A percentile compares a stretch with the other conserved stretches of the same genome.
Evolutionary conservation across 1,140 invertebrate genomes (phyloP).

Genomic region (Drosophila kanapiae): DNA sequence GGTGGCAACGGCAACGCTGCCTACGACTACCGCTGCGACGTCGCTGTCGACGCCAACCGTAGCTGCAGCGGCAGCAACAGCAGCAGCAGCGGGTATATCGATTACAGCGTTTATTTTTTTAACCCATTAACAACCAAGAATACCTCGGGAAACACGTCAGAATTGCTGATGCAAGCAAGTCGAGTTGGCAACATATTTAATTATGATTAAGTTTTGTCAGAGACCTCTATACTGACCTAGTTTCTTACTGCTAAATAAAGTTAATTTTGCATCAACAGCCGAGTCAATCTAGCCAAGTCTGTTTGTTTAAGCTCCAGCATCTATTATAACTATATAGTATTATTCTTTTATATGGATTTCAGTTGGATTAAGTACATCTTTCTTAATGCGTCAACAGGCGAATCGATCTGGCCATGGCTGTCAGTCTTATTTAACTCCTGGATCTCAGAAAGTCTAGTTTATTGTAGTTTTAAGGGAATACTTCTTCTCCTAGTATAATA

Average conservation of each 20-base stretch:
- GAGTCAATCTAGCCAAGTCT: neutral
- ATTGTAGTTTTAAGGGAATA: neutral
- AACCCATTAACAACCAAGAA: slow-evolving; percentile 26
- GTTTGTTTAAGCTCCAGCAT: too few species aligned
- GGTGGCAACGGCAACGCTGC: slow-evolving; percentile 24
- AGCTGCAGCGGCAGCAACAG: neutral
- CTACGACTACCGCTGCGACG: neutral
- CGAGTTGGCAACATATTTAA: neutral
- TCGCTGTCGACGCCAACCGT: neutral
- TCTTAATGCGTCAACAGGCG: neutral
- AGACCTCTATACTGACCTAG: neutral
- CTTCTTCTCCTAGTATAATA: too few species aligned
- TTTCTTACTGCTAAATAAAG: neutral
- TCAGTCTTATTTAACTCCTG: too few species aligned
- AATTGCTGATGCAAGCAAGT: neutral
- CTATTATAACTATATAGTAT: too few species aligned
- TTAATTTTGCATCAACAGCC: neutral
- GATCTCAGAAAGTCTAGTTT: neutral
- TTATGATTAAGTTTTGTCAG: too few species aligned
- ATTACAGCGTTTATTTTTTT: slow-evolving; percentile 34
- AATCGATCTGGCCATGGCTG: neutral
- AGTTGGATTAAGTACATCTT: too few species aligned
- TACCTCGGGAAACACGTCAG: slow-evolving; percentile 7
- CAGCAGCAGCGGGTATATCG: slow-evolving; percentile 23
- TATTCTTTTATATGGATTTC: too few species aligned